phyloP scores from a whole-genome alignment of 2,888 invertebrate species.

The Drosophila mercatorum region DNA sequence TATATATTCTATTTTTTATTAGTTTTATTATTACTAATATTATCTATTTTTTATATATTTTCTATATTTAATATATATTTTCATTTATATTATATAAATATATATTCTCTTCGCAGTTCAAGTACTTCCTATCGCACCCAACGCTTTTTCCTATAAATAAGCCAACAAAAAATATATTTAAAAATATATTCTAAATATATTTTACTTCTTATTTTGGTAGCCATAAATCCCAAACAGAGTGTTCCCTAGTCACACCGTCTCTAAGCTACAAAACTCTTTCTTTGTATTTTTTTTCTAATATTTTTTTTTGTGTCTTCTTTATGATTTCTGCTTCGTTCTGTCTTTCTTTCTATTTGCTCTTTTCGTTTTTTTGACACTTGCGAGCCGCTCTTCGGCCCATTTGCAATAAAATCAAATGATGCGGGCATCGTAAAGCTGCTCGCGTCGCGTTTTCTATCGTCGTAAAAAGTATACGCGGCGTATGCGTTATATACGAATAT shows the following conservation, averaged over 20 bases:
- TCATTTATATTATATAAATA: too few relatives aligned
- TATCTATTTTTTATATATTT: too few relatives aligned
- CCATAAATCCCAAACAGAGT: background rate
- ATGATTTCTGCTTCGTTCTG: conserved; percentile 20
- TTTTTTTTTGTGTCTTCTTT: conserved; percentile 5
- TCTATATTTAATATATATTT: too few relatives aligned
- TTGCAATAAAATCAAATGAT: conserved; percentile 77
- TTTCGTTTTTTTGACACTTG: conserved; percentile 55
- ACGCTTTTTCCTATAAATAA: too few relatives aligned
- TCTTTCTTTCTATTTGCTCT: conserved; percentile 1
- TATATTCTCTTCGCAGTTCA: too few relatives aligned
- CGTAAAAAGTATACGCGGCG: conserved; percentile 65
- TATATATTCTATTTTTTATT: too few relatives aligned
- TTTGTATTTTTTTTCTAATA: background rate
- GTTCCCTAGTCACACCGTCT: background rate
- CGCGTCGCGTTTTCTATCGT: conserved; percentile 68
- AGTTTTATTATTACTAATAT: too few relatives aligned
- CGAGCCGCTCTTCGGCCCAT: conserved; percentile 45
- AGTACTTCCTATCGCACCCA: too few relatives aligned
- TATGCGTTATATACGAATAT: conserved; percentile 59
- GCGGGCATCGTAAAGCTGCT: conserved; percentile 72
- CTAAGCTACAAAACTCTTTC: background rate
- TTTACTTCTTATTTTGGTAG: background rate
- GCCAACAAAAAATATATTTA: background rate
- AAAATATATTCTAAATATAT: background rate